Conservation (phyloP, 2,113 vertebrate genomes). For the Lepisosteus oculatus region DNA sequence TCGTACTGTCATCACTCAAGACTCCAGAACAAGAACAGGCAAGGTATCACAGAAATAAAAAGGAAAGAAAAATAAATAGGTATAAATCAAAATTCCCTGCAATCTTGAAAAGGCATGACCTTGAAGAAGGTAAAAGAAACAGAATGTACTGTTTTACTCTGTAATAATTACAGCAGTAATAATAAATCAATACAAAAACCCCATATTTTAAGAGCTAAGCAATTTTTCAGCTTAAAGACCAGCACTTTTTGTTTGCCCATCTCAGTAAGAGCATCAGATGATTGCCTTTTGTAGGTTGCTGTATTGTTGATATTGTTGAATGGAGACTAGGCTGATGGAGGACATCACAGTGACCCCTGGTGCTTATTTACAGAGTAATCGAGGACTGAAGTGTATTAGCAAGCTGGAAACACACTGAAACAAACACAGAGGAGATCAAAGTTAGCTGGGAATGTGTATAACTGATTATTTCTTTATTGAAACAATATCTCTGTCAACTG, state of each 20-base stretch:
- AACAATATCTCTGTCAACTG: no score
- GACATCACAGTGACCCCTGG: constrained; percentile 63
- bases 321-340: constrained; percentile 7
- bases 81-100: constrained; percentile 10
- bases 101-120: constrained; percentile 8
- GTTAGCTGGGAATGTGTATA: background rate
- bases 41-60: background rate
- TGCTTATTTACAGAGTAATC: constrained; percentile 68
- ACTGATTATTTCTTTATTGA: background rate
- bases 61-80: background rate
- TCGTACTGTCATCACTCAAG: background rate
- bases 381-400: constrained; percentile 43
- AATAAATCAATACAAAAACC: background rate
- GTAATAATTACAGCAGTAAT: constrained; percentile 4
- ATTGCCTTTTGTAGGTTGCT: constrained; percentile 5
- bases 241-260: constrained; percentile 10
- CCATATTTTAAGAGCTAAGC: constrained; percentile 6
- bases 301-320: constrained; percentile 6
- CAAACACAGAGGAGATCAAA: constrained; percentile 70
- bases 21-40: constrained; percentile 15
- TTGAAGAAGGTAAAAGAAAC: constrained; percentile 12
- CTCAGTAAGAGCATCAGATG: constrained; percentile 13
- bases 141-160: constrained; percentile 7
- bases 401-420: constrained; percentile 31
- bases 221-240: constrained; percentile 1